These are phyloP conservation scores for Panthera uncia DNA, from an alignment of 2,113 vertebrate genomes.

Conservation along the genomic window DNA sequence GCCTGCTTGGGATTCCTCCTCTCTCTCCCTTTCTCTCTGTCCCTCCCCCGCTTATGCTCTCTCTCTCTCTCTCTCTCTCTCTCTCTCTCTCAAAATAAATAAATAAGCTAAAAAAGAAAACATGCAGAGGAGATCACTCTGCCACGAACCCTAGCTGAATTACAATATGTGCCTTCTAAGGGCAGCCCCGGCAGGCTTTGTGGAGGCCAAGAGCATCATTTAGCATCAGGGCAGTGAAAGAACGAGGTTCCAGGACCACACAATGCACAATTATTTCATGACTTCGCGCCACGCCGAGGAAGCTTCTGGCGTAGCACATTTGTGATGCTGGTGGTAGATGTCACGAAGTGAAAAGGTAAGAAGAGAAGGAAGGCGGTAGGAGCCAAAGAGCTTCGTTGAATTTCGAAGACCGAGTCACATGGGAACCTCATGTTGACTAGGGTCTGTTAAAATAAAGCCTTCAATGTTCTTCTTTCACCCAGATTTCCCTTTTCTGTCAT, in stretches of 20 bases:
- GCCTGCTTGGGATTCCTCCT: no score
- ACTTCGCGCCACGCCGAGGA: neutral
- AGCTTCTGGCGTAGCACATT: neutral
- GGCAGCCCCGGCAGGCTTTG: neutral
- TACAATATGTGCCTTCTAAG: neutral
- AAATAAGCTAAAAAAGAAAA: neutral
- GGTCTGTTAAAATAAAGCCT: neutral
- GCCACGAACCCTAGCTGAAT: neutral
- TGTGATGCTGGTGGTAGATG: neutral
- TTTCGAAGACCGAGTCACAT: constrained; percentile 24
- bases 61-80: no score
- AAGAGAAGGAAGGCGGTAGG: neutral
- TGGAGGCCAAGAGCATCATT: neutral
- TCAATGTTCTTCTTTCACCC: constrained; percentile 27
- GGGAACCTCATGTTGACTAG: neutral
- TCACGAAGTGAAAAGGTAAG: constrained; percentile 24
- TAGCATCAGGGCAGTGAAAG: neutral
- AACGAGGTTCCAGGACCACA: neutral
- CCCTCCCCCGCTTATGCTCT: no score
- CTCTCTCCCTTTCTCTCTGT: no score
- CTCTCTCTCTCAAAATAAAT: no score
- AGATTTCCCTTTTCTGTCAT: constrained; percentile 17
- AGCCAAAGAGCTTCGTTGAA: constrained; percentile 18
- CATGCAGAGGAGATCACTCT: constrained; percentile 1
- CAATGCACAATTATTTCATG: neutral